Conservation (phyloP, 1,140 invertebrate genomes). For the silkworm (Bombyx mori) region ASM3026992v2 NC_085119.1:12858001-12858500, state of each 20-base stretch:
- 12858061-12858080: conserved; percentile 14
- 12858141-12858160: conserved; percentile 58
- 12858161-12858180: conserved; percentile 35
- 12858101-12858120: conserved; percentile 24
- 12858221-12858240: conserved; percentile 60
- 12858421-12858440: too few relatives aligned
- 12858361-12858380: too few relatives aligned
- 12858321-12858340: conserved; percentile 22
- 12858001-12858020: background rate
- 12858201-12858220: conserved; percentile 65
- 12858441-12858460: too few relatives aligned
- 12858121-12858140: conserved; percentile 36
- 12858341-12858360: too few relatives aligned
- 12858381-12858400: too few relatives aligned
- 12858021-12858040: background rate
- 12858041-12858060: conserved; percentile 11
- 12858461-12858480: too few relatives aligned
- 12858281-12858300: conserved; percentile 51
- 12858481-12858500: too few relatives aligned
- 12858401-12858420: too few relatives aligned
- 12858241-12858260: conserved; percentile 65
- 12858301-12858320: conserved; percentile 41
- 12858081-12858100: conserved; percentile 24
- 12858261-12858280: conserved; percentile 28
- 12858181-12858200: conserved; percentile 59